A percentile compares a stretch with the other conserved stretches of the same genome.
Evolutionary conservation across 2,113 vertebrate species (phyloP).

Genomic region (Terrapene triunguis): DNA sequence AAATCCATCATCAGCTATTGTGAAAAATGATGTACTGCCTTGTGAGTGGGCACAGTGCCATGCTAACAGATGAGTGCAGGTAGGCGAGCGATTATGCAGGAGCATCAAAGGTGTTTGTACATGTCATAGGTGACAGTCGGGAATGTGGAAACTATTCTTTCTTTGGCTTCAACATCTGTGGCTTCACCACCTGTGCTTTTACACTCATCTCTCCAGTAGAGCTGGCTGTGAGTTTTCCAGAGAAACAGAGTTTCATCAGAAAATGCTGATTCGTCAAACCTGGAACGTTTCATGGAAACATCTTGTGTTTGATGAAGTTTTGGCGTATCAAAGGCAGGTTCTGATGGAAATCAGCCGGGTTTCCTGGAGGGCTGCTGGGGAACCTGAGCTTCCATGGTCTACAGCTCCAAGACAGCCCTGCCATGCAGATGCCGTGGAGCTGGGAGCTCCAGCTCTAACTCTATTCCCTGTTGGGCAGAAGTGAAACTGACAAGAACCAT

Average conservation of each 20-base stretch:
- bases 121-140: not conserved
- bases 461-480: not conserved
- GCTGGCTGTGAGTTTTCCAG: not conserved
- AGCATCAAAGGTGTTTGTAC: not conserved
- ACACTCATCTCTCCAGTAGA: not conserved
- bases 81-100: not conserved
- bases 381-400: not conserved
- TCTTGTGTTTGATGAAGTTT: not conserved
- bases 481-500: not conserved
- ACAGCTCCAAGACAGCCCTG: not conserved
- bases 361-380: not conserved
- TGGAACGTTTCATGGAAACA: not conserved
- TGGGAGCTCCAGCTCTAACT: not conserved
- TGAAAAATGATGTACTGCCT: slow-evolving; percentile 14
- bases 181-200: not conserved
- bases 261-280: not conserved
- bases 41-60: slow-evolving; percentile 40
- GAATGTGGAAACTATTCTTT: not conserved
- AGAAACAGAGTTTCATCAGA: not conserved
- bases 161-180: slow-evolving; percentile 5
- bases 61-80: not conserved
- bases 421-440: not conserved
- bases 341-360: not conserved
- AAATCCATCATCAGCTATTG: slow-evolving; percentile 26
- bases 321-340: not conserved